Conservation (phyloP, 2,797 vertebrate genomes). For the Nannoperca australis region DNA sequence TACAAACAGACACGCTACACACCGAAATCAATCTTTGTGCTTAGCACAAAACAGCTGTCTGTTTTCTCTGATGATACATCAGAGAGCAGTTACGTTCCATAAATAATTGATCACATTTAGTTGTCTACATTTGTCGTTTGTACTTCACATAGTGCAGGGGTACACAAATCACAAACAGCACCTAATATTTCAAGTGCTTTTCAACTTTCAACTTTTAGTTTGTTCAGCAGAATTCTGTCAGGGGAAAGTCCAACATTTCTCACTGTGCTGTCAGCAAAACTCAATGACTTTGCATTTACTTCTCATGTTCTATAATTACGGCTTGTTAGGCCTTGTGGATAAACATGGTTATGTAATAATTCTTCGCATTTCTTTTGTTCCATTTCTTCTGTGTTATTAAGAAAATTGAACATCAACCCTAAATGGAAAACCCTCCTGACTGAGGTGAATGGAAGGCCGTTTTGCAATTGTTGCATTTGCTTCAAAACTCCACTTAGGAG, state of each 20-base stretch:
- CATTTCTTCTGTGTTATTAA: not conserved
- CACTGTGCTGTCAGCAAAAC: not conserved
- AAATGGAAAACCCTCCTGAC: not conserved
- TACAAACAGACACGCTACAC: constrained; percentile 14
- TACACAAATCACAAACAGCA: constrained; percentile 19
- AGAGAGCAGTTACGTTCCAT: constrained; percentile 37
- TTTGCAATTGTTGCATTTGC: not conserved
- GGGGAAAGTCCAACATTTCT: not conserved
- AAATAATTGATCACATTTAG: constrained; percentile 58
- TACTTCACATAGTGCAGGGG: constrained; percentile 11
- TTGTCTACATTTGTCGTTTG: constrained; percentile 44
- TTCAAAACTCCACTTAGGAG: not conserved
- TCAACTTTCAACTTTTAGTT: constrained; percentile 1
- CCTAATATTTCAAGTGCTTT: constrained; percentile 5
- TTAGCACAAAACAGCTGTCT: constrained; percentile 55
- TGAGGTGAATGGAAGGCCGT: not conserved
- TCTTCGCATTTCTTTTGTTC: not conserved
- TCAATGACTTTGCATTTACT: not conserved
- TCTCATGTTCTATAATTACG: not conserved
- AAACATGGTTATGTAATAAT: not conserved
- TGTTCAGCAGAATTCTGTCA: not conserved
- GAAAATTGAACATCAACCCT: not conserved
- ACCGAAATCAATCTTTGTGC: constrained; percentile 26
- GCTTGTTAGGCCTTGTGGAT: not conserved
- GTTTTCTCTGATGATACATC: constrained; percentile 57